Percentiles rank a stretch among this genome's conserved stretches.
Conservation (phyloP, 2,797 vertebrate species). For the Coluber constrictor region DNA sequence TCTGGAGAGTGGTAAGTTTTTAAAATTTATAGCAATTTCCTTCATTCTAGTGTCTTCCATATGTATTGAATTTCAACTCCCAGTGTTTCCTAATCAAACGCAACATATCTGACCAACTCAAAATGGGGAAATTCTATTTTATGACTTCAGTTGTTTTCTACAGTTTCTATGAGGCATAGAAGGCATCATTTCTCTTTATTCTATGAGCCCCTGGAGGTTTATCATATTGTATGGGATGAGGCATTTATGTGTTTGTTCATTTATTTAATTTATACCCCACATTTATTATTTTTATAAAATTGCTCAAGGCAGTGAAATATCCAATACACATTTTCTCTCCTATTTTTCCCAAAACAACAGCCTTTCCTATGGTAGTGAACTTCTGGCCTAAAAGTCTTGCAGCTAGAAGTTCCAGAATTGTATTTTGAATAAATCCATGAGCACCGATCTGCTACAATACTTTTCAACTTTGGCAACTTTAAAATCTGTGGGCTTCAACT, state of each 20-base stretch:
- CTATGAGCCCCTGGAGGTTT: background rate
- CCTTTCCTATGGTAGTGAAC: background rate
- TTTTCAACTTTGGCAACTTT: background rate
- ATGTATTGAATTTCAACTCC: background rate
- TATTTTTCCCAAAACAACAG: background rate
- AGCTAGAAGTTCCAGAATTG: background rate
- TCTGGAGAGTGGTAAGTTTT: too few species aligned
- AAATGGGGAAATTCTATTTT: background rate
- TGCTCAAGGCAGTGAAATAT: background rate
- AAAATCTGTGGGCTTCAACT: background rate
- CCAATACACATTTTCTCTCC: background rate
- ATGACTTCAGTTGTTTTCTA: background rate
- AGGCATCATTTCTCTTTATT: background rate
- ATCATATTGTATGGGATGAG: background rate
- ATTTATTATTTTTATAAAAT: background rate
- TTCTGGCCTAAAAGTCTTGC: background rate
- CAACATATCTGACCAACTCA: background rate
- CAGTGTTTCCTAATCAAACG: background rate
- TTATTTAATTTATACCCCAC: background rate
- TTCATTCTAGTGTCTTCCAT: background rate
- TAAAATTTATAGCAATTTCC: background rate
- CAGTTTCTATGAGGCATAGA: background rate
- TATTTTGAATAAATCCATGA: background rate
- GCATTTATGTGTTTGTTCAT: background rate
- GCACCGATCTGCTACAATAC: background rate